phyloP scores from a whole-genome alignment of 2,113 vertebrate species.

The Sceloporus tristichus region DNA sequence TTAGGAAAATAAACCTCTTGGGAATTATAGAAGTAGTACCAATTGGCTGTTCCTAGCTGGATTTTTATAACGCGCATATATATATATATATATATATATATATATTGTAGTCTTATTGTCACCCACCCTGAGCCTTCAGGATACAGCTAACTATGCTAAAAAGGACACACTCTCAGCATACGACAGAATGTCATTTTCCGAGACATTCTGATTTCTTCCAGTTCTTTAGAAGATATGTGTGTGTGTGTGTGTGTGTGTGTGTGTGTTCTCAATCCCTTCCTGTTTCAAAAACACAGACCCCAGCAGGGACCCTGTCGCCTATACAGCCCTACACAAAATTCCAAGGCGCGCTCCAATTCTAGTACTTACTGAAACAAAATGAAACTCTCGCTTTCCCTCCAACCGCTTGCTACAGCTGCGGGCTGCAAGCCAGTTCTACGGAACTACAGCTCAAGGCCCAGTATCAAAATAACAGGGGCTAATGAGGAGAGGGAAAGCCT shows the following conservation, averaged over 20 bases:
- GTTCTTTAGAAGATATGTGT: not conserved
- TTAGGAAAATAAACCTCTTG: not conserved
- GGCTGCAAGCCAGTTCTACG: not conserved
- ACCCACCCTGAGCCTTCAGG: not conserved
- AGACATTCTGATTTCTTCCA: not conserved
- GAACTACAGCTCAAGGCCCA: too few species aligned
- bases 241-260: too few species aligned
- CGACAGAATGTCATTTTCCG: not conserved
- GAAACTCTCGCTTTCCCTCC: not conserved
- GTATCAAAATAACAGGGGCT: not conserved
- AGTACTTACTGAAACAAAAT: not conserved
- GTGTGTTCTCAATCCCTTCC: not conserved
- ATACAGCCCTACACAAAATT: not conserved
- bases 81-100: too few species aligned
- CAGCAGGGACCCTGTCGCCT: not conserved
- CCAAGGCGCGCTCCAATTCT: not conserved
- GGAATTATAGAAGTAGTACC: not conserved
- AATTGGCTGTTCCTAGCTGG: not conserved
- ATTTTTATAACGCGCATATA: not conserved
- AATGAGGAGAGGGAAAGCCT: not conserved
- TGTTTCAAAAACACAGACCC: not conserved
- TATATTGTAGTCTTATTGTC: not conserved
- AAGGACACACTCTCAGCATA: not conserved
- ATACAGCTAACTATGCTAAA: too few species aligned
- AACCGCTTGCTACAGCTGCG: not conserved